A percentile compares a stretch with the other conserved stretches of the same genome.
Conservation (phyloP, 2,113 vertebrate genomes). For the Tor tambroides region DNA sequence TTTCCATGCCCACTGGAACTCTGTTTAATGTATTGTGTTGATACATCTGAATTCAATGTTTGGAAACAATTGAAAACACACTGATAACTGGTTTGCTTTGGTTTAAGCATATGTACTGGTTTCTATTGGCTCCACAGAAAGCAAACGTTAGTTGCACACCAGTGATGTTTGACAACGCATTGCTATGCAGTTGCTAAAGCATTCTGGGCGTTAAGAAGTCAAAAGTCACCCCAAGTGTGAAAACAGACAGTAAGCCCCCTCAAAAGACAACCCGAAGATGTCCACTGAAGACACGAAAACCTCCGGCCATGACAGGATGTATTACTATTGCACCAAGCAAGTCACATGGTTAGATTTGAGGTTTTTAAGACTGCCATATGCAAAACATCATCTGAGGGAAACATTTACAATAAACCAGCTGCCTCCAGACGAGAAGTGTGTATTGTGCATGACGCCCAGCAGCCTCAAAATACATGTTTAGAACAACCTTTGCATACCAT, state of each 20-base stretch:
- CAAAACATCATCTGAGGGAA: slow-evolving; percentile 6
- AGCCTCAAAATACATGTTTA: not conserved
- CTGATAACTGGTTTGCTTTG: not conserved
- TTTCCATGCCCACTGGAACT: not conserved
- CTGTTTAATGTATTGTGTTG: not conserved
- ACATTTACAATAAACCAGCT: not conserved
- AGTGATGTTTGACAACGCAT: not conserved
- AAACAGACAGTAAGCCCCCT: not conserved
- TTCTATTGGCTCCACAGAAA: not conserved
- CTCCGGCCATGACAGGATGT: not conserved
- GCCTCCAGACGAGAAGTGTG: not conserved
- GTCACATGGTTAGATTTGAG: slow-evolving; percentile 21
- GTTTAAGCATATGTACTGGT: not conserved
- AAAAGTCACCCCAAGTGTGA: not conserved
- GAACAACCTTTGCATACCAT: not conserved
- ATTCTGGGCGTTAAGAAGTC: not conserved
- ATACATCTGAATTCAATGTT: not conserved
- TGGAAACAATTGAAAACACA: not conserved
- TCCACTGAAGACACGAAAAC: not conserved
- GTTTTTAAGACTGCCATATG: not conserved
- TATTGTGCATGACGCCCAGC: not conserved
- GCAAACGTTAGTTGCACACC: not conserved
- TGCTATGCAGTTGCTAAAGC: not conserved
- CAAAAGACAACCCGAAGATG: not conserved
- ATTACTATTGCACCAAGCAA: not conserved